Evolutionary conservation across 2,888 invertebrate species (phyloP).

Genomic region (Trypoxylon attenuatum): DNA sequence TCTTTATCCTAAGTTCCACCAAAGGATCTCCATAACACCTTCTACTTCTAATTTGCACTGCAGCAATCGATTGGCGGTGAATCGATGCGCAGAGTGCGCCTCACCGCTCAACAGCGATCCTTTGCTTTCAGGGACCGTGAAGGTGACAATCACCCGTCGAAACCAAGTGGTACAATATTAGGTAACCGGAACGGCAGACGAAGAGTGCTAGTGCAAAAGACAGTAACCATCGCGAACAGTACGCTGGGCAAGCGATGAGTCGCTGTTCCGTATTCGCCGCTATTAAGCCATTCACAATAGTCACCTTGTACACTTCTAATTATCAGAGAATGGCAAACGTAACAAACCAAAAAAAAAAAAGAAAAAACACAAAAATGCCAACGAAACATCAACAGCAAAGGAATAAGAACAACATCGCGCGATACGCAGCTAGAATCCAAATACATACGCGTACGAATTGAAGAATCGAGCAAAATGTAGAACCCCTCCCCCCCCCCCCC

Average conservation of each 20-base stretch:
- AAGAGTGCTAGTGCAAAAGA: slow-evolving; percentile 21
- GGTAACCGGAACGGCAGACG: slow-evolving; percentile 21
- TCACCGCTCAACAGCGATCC: slow-evolving; percentile 25
- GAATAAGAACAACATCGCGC: too few species aligned
- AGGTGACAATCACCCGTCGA: slow-evolving; percentile 71
- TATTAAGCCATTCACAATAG: too few species aligned
- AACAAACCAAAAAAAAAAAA: slow-evolving; percentile 12
- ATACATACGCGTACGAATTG: neutral
- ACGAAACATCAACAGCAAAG: slow-evolving; percentile 8
- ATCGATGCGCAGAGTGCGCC: neutral
- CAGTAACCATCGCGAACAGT: slow-evolving; percentile 14
- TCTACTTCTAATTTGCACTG: slow-evolving; percentile 42
- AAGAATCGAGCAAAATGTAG: too few species aligned
- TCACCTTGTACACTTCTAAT: too few species aligned
- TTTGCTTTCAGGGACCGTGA: slow-evolving; percentile 67
- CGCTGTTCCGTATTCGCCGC: slow-evolving; percentile 5
- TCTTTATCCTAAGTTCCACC: too few species aligned
- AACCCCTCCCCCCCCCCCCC: too few species aligned
- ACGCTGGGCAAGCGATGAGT: slow-evolving; percentile 17
- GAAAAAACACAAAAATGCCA: slow-evolving; percentile 9
- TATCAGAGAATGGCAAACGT: slow-evolving; percentile 38
- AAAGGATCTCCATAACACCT: too few species aligned
- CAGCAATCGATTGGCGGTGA: slow-evolving; percentile 19
- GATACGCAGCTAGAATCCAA: too few species aligned
- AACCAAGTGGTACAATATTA: slow-evolving; percentile 69